Percentiles rank a stretch among this genome's conserved stretches.
Conservation (phyloP, 1,140 invertebrate species). For the Euborellia annulipes region DNA sequence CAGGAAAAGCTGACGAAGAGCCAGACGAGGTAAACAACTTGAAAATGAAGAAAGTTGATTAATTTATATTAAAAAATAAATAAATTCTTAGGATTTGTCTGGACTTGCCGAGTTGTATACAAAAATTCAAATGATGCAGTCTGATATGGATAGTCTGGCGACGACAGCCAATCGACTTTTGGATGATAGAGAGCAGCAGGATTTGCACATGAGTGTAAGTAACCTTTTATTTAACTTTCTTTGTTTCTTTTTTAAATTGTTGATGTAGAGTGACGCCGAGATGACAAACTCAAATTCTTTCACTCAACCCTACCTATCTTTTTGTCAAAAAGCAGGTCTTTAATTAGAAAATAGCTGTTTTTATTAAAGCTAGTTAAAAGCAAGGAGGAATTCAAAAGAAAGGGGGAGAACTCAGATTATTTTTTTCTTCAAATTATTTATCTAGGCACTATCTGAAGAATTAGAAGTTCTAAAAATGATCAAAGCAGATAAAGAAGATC, state of each 20-base stretch:
- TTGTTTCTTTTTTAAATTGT: too few species aligned
- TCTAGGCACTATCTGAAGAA: constrained; percentile 33
- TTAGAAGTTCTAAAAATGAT: constrained; percentile 33
- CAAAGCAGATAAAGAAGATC: constrained; percentile 47
- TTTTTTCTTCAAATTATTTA: too few species aligned
- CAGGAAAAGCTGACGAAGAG: not conserved
- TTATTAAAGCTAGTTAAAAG: too few species aligned
- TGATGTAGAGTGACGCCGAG: too few species aligned
- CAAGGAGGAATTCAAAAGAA: too few species aligned
- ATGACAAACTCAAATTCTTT: too few species aligned
- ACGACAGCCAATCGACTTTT: constrained; percentile 20
- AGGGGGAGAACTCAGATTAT: too few species aligned
- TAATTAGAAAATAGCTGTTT: too few species aligned
- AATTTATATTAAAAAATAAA: not conserved
- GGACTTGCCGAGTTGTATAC: constrained; percentile 17
- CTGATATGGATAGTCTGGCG: constrained; percentile 24
- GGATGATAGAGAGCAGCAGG: constrained; percentile 23
- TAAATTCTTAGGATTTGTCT: constrained; percentile 11
- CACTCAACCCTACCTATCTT: too few species aligned
- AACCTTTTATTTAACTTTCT: constrained; percentile 12
- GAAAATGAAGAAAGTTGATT: not conserved
- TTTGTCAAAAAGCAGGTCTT: too few species aligned
- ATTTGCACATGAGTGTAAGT: constrained; percentile 15
- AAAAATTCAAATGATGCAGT: constrained; percentile 24
- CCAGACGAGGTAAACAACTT: too few species aligned